These are phyloP conservation scores for Oncorhynchus masou DNA, from an alignment of 2,113 vertebrate species.

Conservation along the genomic window DNA sequence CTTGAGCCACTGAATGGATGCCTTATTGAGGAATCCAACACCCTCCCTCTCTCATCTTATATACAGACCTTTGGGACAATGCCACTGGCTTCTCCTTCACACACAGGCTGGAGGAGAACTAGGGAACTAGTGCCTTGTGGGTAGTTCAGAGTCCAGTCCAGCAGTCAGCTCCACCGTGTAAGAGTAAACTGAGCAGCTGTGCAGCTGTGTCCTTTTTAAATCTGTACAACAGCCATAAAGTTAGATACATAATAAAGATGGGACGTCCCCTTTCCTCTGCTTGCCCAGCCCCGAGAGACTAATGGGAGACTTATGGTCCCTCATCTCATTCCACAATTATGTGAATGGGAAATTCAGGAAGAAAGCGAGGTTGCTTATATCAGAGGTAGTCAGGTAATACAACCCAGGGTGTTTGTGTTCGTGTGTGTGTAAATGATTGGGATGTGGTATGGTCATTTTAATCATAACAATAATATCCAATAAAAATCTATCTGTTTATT, in stretches of 20 bases:
- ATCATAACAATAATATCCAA: too few species aligned
- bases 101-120: conserved; percentile 28
- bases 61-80: conserved; percentile 3
- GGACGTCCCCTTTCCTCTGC: neutral
- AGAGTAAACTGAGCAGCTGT: conserved; percentile 5
- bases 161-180: conserved; percentile 15
- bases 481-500: too few species aligned
- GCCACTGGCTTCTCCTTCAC: neutral
- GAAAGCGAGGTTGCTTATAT: too few species aligned
- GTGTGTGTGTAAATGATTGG: too few species aligned
- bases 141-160: conserved; percentile 62
- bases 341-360: too few species aligned
- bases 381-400: too few species aligned
- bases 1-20: conserved; percentile 26
- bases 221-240: neutral
- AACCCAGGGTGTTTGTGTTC: too few species aligned
- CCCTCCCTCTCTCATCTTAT: conserved; percentile 15
- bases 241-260: neutral
- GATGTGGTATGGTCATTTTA: too few species aligned
- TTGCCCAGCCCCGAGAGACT: neutral
- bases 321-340: neutral
- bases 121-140: conserved; percentile 9
- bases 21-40: neutral
- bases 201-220: neutral
- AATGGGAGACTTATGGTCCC: neutral